These are phyloP conservation scores for Tenualosa ilisha DNA, from an alignment of 2,797 vertebrate genomes.

Conservation along the genomic window DNA sequence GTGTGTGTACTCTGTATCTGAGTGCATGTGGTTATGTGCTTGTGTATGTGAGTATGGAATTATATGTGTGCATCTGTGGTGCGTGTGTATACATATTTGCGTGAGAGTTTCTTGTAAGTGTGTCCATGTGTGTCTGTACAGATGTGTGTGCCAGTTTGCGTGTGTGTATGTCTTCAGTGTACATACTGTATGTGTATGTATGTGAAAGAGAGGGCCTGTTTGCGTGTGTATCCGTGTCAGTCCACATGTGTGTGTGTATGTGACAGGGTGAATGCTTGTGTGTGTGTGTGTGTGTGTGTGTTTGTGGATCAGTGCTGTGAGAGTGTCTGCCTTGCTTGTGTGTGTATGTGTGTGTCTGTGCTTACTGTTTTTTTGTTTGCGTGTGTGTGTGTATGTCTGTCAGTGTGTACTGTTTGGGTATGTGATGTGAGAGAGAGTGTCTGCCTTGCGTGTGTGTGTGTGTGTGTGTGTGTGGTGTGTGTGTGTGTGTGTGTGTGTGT, in stretches of 20 bases:
- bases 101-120: too few species aligned
- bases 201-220: background rate
- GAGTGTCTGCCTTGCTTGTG: too few species aligned
- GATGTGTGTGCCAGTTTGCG: too few species aligned
- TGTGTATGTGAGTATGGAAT: conserved; percentile 23
- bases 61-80: background rate
- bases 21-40: background rate
- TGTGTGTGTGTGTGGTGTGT: background rate
- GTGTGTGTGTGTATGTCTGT: conserved; percentile 19
- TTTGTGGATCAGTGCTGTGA: too few species aligned
- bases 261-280: background rate
- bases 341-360: too few species aligned
- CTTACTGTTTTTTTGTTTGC: background rate
- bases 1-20: background rate
- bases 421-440: background rate
- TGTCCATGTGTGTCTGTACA: too few species aligned
- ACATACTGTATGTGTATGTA: background rate
- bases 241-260: background rate
- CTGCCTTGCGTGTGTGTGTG: conserved; percentile 22
- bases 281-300: background rate
- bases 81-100: background rate
- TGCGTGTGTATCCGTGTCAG: background rate
- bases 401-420: too few species aligned
- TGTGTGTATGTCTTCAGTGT: background rate
- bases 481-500: conserved; percentile 25